Percentiles rank a stretch among this genome's conserved stretches.
These are phyloP conservation scores for Mycalesis mineus DNA, from an alignment of 2,888 invertebrate species.

Conservation along the genomic window DNA sequence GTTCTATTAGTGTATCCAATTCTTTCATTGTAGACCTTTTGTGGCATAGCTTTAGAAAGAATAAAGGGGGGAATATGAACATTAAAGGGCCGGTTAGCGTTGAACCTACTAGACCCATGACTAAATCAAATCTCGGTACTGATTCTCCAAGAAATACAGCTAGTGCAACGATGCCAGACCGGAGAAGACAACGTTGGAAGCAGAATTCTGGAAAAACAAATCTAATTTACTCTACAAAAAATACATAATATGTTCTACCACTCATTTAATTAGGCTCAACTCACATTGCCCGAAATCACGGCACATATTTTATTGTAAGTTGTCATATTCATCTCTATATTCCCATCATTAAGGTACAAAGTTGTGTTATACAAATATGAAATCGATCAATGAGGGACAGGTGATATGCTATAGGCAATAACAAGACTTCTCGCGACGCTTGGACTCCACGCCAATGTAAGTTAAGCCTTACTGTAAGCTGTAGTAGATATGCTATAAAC, in stretches of 20 bases:
- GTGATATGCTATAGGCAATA: no score
- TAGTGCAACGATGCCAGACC: constrained; percentile 83
- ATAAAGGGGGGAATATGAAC: constrained; percentile 89
- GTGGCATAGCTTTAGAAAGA: constrained; percentile 84
- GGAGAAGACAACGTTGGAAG: constrained; percentile 82
- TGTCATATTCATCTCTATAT: no score
- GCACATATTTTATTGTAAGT: no score
- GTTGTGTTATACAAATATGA: no score
- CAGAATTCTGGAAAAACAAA: constrained; percentile 82
- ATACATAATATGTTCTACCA: no score
- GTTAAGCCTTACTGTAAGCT: background rate
- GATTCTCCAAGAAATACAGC: constrained; percentile 88
- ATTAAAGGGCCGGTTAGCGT: constrained; percentile 89
- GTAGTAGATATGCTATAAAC: no score
- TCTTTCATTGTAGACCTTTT: constrained; percentile 54
- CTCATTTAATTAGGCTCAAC: no score
- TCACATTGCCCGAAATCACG: no score
- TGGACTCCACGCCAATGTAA: no score
- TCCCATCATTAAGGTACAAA: no score
- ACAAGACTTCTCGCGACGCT: no score
- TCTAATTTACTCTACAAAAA: background rate
- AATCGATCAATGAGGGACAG: no score
- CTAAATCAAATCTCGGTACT: constrained; percentile 90
- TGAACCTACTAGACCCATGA: constrained; percentile 91
- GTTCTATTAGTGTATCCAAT: constrained; percentile 18